Conservation (phyloP, 2,113 vertebrate genomes). For the Sceloporus undulatus region DNA sequence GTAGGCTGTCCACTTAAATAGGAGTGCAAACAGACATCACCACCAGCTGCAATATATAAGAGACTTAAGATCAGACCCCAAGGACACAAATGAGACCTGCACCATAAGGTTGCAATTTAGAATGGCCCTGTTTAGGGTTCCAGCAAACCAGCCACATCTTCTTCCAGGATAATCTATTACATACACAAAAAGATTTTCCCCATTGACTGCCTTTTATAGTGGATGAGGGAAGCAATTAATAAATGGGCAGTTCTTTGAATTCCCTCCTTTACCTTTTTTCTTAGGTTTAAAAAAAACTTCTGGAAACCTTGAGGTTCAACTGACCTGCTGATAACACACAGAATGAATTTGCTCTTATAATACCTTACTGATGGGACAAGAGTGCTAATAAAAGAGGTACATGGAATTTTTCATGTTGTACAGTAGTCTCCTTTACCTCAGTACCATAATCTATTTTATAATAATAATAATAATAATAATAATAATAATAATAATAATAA, state of each 20-base stretch:
- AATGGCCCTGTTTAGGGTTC: not conserved
- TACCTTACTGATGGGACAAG: no score
- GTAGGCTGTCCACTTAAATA: conserved; percentile 84
- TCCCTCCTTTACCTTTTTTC: not conserved
- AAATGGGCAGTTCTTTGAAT: not conserved
- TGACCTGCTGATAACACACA: not conserved
- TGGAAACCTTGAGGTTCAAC: not conserved
- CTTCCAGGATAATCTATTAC: not conserved
- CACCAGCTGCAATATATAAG: conserved; percentile 79
- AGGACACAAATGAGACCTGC: not conserved
- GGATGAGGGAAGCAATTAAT: not conserved
- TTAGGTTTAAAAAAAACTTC: not conserved
- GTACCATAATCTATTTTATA: no score
- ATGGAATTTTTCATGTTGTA: no score
- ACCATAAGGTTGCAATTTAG: not conserved
- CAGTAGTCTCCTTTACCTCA: no score
- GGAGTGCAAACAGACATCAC: conserved; percentile 79
- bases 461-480: no score
- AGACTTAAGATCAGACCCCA: not conserved
- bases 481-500: no score
- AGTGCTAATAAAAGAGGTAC: no score
- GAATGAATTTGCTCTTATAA: no score
- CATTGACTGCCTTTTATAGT: no score
- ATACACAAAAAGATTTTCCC: not conserved
- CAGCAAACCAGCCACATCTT: not conserved